These are phyloP conservation scores for Trematomus bernacchii DNA, from an alignment of 2,797 vertebrate genomes.

Conservation along the genomic window DNA sequence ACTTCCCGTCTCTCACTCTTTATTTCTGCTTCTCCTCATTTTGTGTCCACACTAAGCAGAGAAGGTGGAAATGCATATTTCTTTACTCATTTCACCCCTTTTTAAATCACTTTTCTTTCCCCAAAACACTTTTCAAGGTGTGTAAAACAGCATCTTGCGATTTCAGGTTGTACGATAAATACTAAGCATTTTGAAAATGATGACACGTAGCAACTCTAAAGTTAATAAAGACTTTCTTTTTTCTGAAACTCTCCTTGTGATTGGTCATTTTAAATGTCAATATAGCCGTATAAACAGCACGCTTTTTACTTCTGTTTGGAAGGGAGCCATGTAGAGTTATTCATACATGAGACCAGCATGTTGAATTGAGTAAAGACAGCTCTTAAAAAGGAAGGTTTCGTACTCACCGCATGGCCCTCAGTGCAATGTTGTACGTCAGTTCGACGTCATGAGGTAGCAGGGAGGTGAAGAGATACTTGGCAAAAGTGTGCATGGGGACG, in stretches of 20 bases:
- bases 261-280: background rate
- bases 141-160: too few relatives aligned
- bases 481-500: constrained; percentile 99
- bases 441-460: constrained; percentile 99
- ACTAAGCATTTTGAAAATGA: too few relatives aligned
- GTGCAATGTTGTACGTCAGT: constrained; percentile 97
- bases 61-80: background rate
- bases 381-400: background rate
- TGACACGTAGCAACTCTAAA: background rate
- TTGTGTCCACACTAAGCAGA: background rate
- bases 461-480: constrained; percentile 98
- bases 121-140: background rate
- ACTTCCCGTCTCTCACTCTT: background rate
- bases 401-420: constrained; percentile 98
- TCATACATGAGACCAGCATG: too few relatives aligned
- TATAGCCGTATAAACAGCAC: too few relatives aligned
- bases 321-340: too few relatives aligned
- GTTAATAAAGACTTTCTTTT: background rate
- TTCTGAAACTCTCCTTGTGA: background rate
- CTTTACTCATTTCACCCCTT: background rate
- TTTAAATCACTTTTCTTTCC: background rate
- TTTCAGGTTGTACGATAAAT: too few relatives aligned
- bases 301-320: too few relatives aligned
- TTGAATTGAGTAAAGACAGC: background rate
- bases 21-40: constrained; percentile 8